phyloP scores from a whole-genome alignment of 2,888 invertebrate genomes.

The Liopterus haemorrhoidalis region DNA sequence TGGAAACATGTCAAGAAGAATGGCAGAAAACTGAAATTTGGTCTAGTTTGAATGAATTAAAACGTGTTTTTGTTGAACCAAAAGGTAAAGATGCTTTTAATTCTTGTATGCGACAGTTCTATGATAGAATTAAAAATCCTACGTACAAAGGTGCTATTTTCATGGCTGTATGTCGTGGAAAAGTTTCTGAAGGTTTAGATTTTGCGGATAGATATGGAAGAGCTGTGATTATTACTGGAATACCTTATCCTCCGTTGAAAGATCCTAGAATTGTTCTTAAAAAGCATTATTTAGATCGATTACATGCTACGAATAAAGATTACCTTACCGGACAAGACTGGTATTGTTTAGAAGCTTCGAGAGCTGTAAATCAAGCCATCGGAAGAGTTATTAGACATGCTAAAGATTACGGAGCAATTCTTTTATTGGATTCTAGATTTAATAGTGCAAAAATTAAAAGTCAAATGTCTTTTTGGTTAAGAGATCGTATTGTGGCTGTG shows the following conservation, averaged over 20 bases:
- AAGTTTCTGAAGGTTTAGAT: slow-evolving; percentile 96
- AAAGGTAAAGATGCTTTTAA: slow-evolving; percentile 76
- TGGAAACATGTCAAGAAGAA: slow-evolving; percentile 73
- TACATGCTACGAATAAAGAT: too few relatives aligned
- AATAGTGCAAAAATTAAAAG: slow-evolving; percentile 57
- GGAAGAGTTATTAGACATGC: slow-evolving; percentile 95
- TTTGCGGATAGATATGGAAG: slow-evolving; percentile 93
- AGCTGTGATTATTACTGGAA: slow-evolving; percentile 90
- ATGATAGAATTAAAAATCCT: slow-evolving; percentile 70
- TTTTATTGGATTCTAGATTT: slow-evolving; percentile 87
- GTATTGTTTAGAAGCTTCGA: slow-evolving; percentile 89
- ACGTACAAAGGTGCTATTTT: slow-evolving; percentile 80
- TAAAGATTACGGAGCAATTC: slow-evolving; percentile 91
- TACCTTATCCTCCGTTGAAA: slow-evolving; percentile 91
- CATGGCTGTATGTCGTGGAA: slow-evolving; percentile 95
- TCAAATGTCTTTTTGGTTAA: slow-evolving; percentile 80
- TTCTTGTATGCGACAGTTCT: slow-evolving; percentile 77
- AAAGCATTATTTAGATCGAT: slow-evolving; percentile 81
- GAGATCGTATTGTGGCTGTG: slow-evolving; percentile 59
- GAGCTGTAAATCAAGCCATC: slow-evolving; percentile 98
- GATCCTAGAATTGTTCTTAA: slow-evolving; percentile 91
- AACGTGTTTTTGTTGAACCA: slow-evolving; percentile 84
- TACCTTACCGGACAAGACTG: slow-evolving; percentile 73
- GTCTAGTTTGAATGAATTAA: slow-evolving; percentile 52
- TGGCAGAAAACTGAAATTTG: slow-evolving; percentile 86